phyloP scores from a whole-genome alignment of 1,140 invertebrate genomes.

The Saccostrea cuccullata region DNA sequence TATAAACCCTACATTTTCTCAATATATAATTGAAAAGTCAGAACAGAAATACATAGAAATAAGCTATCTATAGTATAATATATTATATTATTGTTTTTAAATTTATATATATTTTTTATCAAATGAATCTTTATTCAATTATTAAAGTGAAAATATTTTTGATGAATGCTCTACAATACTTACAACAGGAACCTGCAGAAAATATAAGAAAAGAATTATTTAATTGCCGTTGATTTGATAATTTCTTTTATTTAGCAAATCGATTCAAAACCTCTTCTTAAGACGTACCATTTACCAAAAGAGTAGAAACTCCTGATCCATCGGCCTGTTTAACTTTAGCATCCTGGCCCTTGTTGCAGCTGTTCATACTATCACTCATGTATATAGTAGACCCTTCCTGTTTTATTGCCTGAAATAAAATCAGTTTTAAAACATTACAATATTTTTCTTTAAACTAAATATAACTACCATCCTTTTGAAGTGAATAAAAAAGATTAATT shows the following conservation, averaged over 20 bases:
- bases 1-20: too few relatives aligned
- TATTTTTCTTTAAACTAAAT: neutral
- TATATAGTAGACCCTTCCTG: conserved; percentile 7
- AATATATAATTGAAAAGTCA: too few relatives aligned
- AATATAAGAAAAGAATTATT: neutral
- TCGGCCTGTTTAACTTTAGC: neutral
- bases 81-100: too few relatives aligned
- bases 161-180: neutral
- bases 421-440: neutral
- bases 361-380: conserved; percentile 36
- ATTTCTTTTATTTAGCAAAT: neutral
- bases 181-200: conserved; percentile 12
- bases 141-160: too few relatives aligned
- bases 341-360: neutral
- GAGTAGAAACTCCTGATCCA: neutral
- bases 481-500: neutral
- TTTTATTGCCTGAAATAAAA: neutral
- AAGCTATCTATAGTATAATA: too few relatives aligned
- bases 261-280: neutral
- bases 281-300: neutral
- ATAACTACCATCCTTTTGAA: neutral
- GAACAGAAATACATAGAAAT: too few relatives aligned
- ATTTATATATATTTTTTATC: too few relatives aligned
- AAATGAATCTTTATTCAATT: too few relatives aligned
- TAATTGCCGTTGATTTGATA: neutral